phyloP scores from a whole-genome alignment of 2,797 vertebrate genomes.

The Myripristis jacobus region DNA sequence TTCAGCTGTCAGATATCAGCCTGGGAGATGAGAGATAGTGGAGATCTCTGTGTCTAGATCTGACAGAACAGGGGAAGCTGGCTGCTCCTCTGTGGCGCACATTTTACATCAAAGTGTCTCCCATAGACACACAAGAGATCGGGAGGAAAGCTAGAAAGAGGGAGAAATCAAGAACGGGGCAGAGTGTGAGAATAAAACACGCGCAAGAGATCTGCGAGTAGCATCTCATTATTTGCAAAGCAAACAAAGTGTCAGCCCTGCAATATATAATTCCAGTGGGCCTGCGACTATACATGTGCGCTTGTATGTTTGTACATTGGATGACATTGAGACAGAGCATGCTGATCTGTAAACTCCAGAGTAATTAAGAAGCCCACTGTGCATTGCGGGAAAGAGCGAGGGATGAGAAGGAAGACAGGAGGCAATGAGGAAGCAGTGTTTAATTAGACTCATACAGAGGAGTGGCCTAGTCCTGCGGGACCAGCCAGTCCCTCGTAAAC shows the following conservation, averaged over 20 bases:
- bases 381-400: slow-evolving; percentile 58
- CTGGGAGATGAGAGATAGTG: slow-evolving; percentile 33
- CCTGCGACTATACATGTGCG: neutral
- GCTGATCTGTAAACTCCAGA: slow-evolving; percentile 66
- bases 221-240: slow-evolving; percentile 17
- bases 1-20: slow-evolving; percentile 18
- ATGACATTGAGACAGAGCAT: slow-evolving; percentile 43
- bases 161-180: no score
- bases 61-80: slow-evolving; percentile 20
- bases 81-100: slow-evolving; percentile 23
- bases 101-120: slow-evolving; percentile 42
- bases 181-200: neutral
- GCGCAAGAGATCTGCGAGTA: slow-evolving; percentile 10
- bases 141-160: no score
- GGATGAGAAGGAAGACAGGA: slow-evolving; percentile 47
- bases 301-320: slow-evolving; percentile 23
- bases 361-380: slow-evolving; percentile 73
- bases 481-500: slow-evolving; percentile 47
- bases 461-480: slow-evolving; percentile 48
- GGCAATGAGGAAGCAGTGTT: slow-evolving; percentile 61
- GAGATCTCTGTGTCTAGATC: slow-evolving; percentile 31
- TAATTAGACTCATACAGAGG: slow-evolving; percentile 76
- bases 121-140: neutral
- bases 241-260: slow-evolving; percentile 14
- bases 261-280: slow-evolving; percentile 2